A percentile compares a stretch with the other conserved stretches of the same genome.
phyloP scores from a whole-genome alignment of 2,888 invertebrate species.

The Proisotoma minuta region DNA sequence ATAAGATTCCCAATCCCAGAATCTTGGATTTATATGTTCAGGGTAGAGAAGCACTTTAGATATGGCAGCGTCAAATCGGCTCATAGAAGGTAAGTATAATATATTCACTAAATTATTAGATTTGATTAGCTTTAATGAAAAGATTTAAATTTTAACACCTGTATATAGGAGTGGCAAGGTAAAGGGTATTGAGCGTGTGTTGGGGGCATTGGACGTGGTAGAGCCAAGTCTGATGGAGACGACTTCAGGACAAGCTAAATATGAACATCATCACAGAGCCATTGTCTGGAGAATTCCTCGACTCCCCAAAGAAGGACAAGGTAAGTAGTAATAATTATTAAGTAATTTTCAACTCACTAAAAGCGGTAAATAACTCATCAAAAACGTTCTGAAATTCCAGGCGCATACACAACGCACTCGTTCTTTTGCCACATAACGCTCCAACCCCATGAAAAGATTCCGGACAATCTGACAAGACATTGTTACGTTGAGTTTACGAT shows the following conservation, averaged over 20 bases:
- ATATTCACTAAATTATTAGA: too few relatives aligned
- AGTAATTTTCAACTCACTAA: too few relatives aligned
- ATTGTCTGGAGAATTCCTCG: conserved; percentile 98
- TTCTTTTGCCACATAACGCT: conserved; percentile 90
- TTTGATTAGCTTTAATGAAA: too few relatives aligned
- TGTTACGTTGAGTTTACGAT: conserved; percentile 95
- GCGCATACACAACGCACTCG: conserved; percentile 96
- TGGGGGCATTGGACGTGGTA: conserved; percentile 83
- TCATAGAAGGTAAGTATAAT: conserved; percentile 63
- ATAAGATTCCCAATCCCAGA: conserved; percentile 96
- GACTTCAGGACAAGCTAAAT: conserved; percentile 94
- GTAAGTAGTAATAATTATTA: conserved; percentile 53
- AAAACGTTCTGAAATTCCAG: conserved; percentile 53
- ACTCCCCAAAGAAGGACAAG: conserved; percentile 97
- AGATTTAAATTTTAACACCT: conserved; percentile 6
- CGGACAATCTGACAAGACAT: conserved; percentile 81
- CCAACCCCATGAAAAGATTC: conserved; percentile 95
- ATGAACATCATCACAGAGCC: conserved; percentile 94
- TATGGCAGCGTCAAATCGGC: conserved; percentile 96
- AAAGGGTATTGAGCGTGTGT: conserved; percentile 84
- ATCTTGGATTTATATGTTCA: conserved; percentile 98
- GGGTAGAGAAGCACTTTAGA: conserved; percentile 95
- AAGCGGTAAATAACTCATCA: too few relatives aligned
- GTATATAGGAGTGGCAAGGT: conserved; percentile 71
- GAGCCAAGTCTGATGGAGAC: conserved; percentile 91